Base-by-base conservation (phyloP, 2,797 vertebrate genomes). In the Taenioides sp. region DNA sequence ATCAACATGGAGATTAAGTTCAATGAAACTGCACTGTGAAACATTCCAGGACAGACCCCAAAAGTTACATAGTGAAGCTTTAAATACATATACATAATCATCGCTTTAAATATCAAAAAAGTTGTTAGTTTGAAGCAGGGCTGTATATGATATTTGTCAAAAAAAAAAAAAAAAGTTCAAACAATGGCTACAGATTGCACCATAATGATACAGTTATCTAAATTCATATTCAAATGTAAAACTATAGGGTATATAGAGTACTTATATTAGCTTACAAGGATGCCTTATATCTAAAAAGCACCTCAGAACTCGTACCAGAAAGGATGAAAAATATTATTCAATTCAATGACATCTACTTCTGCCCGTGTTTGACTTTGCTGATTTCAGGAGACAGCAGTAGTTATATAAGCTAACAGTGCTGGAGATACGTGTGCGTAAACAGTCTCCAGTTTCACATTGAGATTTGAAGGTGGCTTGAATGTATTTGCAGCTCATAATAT, bases 361-460 rank as follows among this genome's bases (percentile, higher is more conserved):
- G 58, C 20, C 57, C 22, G 12, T 28, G 25, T 61, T 61, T 61
- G 28, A 61, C 59, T 60, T 60, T 60, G 14, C 58, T 28, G 58
- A 60, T 60, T 60, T 10, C 27, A 61, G 28, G 50, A 25, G 20
- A 40, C 20, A 40, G 61, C n/a, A 7, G 31, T 4, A 23, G 34
- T 62, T 62, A 37, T 20, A 7, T 34, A n/a, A 62, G 4, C 37
- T 63, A 47, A 47, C 43, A 17, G 43, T 4, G 14, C 40, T 43
- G 40, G 11, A 43, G 40, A 43, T 43, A 43, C 12, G 12, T 43
- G 40, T 14, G 12, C 40, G 3, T 43, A 43, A 43, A 43, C 37
- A n/a, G 4, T 64, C 22, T 43, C 5, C 22, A 25, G 9, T 22
- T 65, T 65, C 40, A 47, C 23, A 17, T 43, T 23, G 22, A 49